Evolutionary conservation across 2,888 invertebrate species (phyloP).

Genomic region (Dicyrtomina minuta): DNA sequence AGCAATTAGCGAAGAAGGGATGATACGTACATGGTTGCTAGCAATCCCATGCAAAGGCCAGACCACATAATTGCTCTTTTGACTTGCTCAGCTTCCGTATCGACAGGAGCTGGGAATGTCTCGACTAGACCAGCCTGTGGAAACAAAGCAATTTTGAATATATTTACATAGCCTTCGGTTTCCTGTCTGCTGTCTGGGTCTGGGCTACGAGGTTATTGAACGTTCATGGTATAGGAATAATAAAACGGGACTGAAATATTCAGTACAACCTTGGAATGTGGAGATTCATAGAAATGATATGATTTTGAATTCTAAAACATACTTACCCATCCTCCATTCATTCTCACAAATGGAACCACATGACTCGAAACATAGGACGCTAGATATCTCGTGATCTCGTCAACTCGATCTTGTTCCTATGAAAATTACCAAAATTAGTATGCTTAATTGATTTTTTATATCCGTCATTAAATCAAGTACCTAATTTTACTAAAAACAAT

Average conservation of each 20-base stretch:
- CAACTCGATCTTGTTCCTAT: slow-evolving; percentile 40
- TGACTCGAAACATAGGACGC: slow-evolving; percentile 58
- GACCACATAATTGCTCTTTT: slow-evolving; percentile 49
- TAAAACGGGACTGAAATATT: no score
- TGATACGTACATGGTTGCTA: slow-evolving; percentile 50
- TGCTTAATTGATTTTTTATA: neutral
- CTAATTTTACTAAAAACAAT: no score
- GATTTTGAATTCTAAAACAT: no score
- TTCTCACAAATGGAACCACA: slow-evolving; percentile 58
- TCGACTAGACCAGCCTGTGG: slow-evolving; percentile 52
- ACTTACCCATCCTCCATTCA: slow-evolving; percentile 60
- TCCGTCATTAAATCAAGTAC: neutral
- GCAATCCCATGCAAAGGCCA: slow-evolving; percentile 50
- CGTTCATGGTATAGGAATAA: no score
- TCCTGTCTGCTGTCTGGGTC: no score
- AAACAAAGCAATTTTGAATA: no score
- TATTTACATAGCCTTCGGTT: no score
- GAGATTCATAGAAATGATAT: no score
- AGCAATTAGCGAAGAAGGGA: slow-evolving; percentile 41
- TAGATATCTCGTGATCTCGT: slow-evolving; percentile 56
- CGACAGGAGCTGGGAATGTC: slow-evolving; percentile 44
- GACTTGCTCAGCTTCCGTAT: slow-evolving; percentile 42
- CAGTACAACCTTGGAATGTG: no score
- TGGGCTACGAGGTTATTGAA: no score
- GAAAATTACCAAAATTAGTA: no score